phyloP scores from a whole-genome alignment of 2,113 vertebrate species.

The Excalfactoria chinensis region DNA sequence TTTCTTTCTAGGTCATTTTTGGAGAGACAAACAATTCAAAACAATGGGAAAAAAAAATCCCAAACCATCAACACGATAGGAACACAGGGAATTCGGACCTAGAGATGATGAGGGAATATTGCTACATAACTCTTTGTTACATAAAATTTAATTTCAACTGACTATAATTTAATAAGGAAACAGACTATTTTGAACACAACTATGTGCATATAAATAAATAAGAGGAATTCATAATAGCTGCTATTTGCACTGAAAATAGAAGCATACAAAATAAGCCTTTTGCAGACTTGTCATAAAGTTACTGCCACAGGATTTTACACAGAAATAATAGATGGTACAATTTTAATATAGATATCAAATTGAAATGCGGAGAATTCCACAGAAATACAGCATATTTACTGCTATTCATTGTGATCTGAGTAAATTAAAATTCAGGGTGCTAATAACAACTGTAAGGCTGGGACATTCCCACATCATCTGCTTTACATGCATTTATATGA shows the following conservation, averaged over 20 bases:
- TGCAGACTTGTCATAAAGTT: conserved; percentile 6
- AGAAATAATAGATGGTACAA: background rate
- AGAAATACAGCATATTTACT: conserved; percentile 3
- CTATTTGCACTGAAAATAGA: conserved; percentile 10
- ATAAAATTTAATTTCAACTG: background rate
- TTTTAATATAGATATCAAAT: background rate
- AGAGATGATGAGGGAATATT: background rate
- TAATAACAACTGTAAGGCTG: conserved; percentile 18
- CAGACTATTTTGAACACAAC: conserved; percentile 23
- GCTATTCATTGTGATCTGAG: background rate
- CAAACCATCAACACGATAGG: conserved; percentile 10
- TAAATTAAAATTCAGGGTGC: conserved; percentile 26
- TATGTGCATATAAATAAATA: conserved; percentile 3
- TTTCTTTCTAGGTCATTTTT: conserved; percentile 75
- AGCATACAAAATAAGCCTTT: background rate
- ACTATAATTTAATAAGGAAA: conserved; percentile 55
- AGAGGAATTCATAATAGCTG: background rate
- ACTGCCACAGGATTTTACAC: background rate
- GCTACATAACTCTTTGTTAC: conserved; percentile 21
- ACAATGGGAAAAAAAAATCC: background rate
- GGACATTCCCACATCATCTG: conserved; percentile 33
- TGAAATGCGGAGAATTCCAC: conserved; percentile 28
- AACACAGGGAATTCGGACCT: background rate
- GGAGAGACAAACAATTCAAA: conserved; percentile 61
- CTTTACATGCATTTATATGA: conserved; percentile 48